Percentiles rank a stretch among this genome's conserved stretches.
Evolutionary conservation across 2,888 invertebrate genomes (phyloP).

Genomic region (Phengaris arion): DNA sequence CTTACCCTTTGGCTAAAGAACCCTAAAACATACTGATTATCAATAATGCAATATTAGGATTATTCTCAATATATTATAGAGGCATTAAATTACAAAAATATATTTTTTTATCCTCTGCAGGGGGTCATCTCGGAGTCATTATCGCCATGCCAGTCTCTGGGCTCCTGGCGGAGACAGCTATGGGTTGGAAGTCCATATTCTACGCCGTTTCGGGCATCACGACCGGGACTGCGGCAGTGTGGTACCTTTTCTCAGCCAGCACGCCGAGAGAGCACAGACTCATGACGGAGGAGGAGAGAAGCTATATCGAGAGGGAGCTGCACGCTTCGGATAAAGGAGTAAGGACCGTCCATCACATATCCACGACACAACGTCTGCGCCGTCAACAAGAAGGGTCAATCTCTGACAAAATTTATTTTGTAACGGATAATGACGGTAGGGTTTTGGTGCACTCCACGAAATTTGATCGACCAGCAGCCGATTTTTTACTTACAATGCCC

Average conservation of each 20-base stretch:
- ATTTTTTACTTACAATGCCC: no score
- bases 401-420: no score
- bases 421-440: no score
- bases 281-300: conserved; percentile 77
- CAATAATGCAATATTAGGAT: no score
- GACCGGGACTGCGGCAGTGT: conserved; percentile 75
- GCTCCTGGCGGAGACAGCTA: conserved; percentile 71
- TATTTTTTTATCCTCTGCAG: conserved; percentile 51
- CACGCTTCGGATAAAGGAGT: conserved; percentile 45
- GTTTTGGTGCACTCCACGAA: no score
- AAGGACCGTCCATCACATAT: background rate
- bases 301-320: conserved; percentile 80
- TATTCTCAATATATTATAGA: no score
- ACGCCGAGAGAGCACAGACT: conserved; percentile 77
- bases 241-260: conserved; percentile 79
- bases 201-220: conserved; percentile 80
- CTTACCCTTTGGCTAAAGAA: no score
- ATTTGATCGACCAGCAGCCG: no score
- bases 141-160: conserved; percentile 84
- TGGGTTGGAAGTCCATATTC: conserved; percentile 86
- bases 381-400: no score
- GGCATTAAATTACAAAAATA: no score
- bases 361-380: no score
- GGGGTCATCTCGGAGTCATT: conserved; percentile 84
- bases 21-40: no score